Percentiles rank a stretch among this genome's conserved stretches.
Conservation (phyloP, 30 jellyfish, hydroid and myxozoan species). For the Hydra vulgaris region DNA sequence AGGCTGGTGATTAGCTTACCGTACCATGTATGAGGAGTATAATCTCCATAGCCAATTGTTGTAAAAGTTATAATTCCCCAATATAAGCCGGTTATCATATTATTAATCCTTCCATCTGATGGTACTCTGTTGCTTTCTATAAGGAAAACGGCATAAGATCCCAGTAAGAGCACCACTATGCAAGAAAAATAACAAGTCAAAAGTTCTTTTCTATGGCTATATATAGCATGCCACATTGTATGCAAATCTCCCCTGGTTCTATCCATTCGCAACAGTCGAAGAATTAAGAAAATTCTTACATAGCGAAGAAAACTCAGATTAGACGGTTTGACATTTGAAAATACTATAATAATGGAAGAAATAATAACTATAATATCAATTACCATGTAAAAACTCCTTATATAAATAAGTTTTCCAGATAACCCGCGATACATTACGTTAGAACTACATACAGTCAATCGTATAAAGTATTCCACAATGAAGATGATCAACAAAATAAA, state of each 20-base stretch:
- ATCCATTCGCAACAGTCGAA: constrained; percentile 59
- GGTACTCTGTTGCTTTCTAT: constrained; percentile 9
- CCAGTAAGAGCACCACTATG: constrained; percentile 50
- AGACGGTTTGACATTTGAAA: constrained; percentile 14
- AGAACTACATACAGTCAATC: constrained; percentile 61
- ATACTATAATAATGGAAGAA: constrained; percentile 7
- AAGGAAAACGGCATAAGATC: constrained; percentile 50
- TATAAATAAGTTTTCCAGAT: constrained; percentile 35
- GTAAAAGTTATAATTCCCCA: constrained; percentile 79
- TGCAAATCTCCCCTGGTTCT: constrained; percentile 73
- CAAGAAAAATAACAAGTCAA: constrained; percentile 84
- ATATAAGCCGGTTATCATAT: constrained; percentile 71
- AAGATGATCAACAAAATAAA: constrained; percentile 4
- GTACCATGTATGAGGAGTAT: constrained; percentile 81
- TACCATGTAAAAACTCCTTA: constrained; percentile 46
- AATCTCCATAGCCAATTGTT: constrained; percentile 88
- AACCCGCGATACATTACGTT: constrained; percentile 44
- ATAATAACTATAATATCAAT: constrained; percentile 33
- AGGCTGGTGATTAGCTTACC: constrained; percentile 75
- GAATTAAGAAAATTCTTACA: constrained; percentile 25
- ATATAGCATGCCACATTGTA: constrained; percentile 52
- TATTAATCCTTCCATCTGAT: constrained; percentile 61
- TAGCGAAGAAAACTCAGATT: not conserved
- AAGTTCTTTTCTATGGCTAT: constrained; percentile 70
- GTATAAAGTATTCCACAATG: constrained; percentile 31